These are phyloP conservation scores for Tholera decimalis DNA, from an alignment of 2,888 invertebrate species.

Conservation along the genomic window DNA sequence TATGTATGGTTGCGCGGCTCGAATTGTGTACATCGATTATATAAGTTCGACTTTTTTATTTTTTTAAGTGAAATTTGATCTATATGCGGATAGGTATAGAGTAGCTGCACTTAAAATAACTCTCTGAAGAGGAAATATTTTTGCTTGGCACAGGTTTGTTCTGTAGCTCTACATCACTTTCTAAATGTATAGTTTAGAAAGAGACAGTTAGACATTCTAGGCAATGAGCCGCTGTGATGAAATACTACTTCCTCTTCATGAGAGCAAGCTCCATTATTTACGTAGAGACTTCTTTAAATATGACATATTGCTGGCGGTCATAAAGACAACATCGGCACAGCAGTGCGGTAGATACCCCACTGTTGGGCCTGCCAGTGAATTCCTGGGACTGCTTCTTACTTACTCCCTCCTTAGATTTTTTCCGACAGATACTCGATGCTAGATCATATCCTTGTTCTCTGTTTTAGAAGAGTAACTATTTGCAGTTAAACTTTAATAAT, in stretches of 20 bases:
- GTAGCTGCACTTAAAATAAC: slow-evolving; percentile 9
- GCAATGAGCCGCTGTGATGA: background rate
- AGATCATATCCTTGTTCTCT: slow-evolving; percentile 68
- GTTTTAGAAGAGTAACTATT: slow-evolving; percentile 69
- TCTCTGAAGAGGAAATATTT: slow-evolving; percentile 2
- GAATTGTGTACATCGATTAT: slow-evolving; percentile 69
- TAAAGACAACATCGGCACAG: slow-evolving; percentile 20
- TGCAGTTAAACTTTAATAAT: slow-evolving; percentile 83
- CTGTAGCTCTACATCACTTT: slow-evolving; percentile 23
- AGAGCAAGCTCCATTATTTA: slow-evolving; percentile 23
- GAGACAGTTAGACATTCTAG: slow-evolving; percentile 22
- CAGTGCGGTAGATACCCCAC: slow-evolving; percentile 7
- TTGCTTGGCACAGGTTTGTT: slow-evolving; percentile 7
- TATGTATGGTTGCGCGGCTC: slow-evolving; percentile 78
- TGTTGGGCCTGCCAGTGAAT: slow-evolving; percentile 43
- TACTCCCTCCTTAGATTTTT: slow-evolving; percentile 59
- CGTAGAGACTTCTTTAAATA: slow-evolving; percentile 21
- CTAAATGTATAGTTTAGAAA: slow-evolving; percentile 36
- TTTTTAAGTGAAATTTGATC: slow-evolving; percentile 49
- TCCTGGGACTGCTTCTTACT: slow-evolving; percentile 35
- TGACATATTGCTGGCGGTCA: slow-evolving; percentile 43
- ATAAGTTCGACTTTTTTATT: slow-evolving; percentile 69
- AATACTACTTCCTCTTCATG: slow-evolving; percentile 10
- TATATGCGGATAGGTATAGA: slow-evolving; percentile 16
- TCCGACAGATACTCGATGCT: slow-evolving; percentile 68